Evolutionary conservation across 2,888 invertebrate genomes (phyloP), one percentile per base, ranked within the genome.

Genomic region (Nomada ruficornis): DNA sequence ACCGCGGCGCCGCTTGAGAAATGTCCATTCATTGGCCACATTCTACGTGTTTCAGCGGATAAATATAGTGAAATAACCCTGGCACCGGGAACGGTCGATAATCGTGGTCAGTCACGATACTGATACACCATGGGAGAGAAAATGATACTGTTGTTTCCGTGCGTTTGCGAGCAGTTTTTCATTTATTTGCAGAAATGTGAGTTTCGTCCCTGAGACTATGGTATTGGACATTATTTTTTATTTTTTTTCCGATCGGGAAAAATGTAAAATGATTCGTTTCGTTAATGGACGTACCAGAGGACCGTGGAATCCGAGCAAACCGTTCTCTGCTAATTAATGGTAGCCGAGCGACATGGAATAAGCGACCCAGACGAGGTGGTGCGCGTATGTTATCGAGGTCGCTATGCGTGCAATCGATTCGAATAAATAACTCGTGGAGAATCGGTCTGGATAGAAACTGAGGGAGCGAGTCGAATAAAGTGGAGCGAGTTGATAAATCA

Each of bases 401-500:
- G 57, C 29, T 29, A 54, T 59, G 68, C 59, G 50, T 68, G 73
- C 47, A 62, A 52, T 67, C 60, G 60, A 71, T 55, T 65, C 69
- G 74, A 82, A 72, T 70, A 65, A 81, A 81, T 65, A 71, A 78
- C 83, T 79, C 59, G 83, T 68, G 60, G 55, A 62, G 54, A 72
- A 68, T 74, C 77, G 68, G 42, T 29, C 52, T 54, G n/a, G 60
- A 23, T 63, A 62, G 64, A 42, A 63, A 64, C 57, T 57, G 68
- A 59, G 65, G 78, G 67, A 54, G 71, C 54, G 78, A 74, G 44
- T 75, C 78, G 79, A 83, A 82, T 81, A 75, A 67, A 83, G 83
- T 73, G 72, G 73, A 77, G 73, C 68, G 83, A 70, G 83, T 75
- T 81, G 72, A 84, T 88, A 88, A 88, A 88, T 88, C 89, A 87